Evolutionary conservation across 2,888 invertebrate species (phyloP).

Genomic region (Pheosia tremula): DNA sequence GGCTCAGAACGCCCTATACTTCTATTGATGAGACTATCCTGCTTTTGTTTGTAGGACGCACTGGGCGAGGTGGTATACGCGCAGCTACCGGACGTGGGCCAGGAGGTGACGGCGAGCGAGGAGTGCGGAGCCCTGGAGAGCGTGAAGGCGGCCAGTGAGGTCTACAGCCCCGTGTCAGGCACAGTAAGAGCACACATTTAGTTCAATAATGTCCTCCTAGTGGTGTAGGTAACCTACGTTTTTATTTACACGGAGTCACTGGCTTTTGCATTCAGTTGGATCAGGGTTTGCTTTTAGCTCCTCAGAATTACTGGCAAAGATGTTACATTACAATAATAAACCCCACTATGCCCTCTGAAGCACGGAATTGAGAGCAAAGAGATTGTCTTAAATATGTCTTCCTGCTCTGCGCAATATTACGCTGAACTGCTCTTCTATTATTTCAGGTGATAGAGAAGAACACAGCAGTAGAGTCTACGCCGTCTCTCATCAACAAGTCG

Average conservation of each 20-base stretch:
- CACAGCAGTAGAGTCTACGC: constrained; percentile 87
- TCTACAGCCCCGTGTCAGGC: constrained; percentile 94
- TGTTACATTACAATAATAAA: too few species aligned
- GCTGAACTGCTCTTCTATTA: neutral
- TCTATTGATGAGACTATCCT: neutral
- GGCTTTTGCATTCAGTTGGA: too few species aligned
- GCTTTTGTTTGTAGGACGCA: constrained; percentile 86
- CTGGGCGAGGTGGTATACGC: constrained; percentile 96
- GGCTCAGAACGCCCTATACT: too few species aligned
- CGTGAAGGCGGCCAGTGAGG: constrained; percentile 96
- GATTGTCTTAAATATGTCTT: too few species aligned
- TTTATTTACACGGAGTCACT: too few species aligned
- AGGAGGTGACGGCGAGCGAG: constrained; percentile 86
- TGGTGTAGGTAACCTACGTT: too few species aligned
- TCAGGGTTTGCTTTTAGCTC: too few species aligned
- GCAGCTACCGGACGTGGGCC: constrained; percentile 91
- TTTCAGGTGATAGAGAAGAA: constrained; percentile 89
- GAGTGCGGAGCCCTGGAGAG: constrained; percentile 96
- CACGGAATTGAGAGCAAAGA: too few species aligned
- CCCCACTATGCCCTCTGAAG: too few species aligned
- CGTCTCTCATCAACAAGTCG: constrained; percentile 91
- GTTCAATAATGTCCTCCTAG: too few species aligned
- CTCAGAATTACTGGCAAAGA: too few species aligned
- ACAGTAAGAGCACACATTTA: constrained; percentile 57
- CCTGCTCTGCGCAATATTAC: too few species aligned